Percentiles rank a stretch among this genome's conserved stretches.
Evolutionary conservation across 2,888 invertebrate genomes (phyloP).

Genomic region (Galeruca laticollis): DNA sequence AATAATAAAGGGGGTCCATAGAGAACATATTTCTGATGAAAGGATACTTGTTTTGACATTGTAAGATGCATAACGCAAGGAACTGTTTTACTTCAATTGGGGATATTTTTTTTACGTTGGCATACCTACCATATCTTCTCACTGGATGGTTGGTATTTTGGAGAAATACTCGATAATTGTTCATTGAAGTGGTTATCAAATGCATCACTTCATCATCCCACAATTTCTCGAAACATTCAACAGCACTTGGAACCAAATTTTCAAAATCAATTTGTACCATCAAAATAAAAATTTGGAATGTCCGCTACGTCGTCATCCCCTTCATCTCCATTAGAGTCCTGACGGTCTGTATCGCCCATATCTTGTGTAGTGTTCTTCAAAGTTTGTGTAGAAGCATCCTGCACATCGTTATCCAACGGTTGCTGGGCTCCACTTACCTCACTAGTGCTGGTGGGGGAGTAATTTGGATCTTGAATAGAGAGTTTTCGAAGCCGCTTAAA

Average conservation of each 20-base stretch:
- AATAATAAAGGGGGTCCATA: conserved; percentile 33
- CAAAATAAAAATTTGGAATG: too few species aligned
- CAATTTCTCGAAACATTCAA: conserved; percentile 13
- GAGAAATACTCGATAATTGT: neutral
- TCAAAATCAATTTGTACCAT: conserved; percentile 8
- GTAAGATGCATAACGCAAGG: conserved; percentile 10
- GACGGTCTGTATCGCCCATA: too few species aligned
- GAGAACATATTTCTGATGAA: conserved; percentile 34
- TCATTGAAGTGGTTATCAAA: conserved; percentile 7
- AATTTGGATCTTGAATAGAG: neutral
- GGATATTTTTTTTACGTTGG: neutral
- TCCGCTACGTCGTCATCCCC: too few species aligned
- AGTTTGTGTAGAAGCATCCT: too few species aligned
- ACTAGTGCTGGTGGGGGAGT: neutral
- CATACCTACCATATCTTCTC: conserved; percentile 7
- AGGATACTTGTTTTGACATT: conserved; percentile 15
- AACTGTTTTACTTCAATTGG: conserved; percentile 23
- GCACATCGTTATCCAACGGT: too few species aligned
- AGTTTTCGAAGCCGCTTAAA: too few species aligned
- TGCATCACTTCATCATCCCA: conserved; percentile 12
- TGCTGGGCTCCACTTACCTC: neutral
- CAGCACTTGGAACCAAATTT: conserved; percentile 11
- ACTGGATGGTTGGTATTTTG: conserved; percentile 3
- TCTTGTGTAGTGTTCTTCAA: too few species aligned
- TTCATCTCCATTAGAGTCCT: too few species aligned